Conservation (phyloP, 2,113 vertebrate genomes). For the Panthera leo region DNA sequence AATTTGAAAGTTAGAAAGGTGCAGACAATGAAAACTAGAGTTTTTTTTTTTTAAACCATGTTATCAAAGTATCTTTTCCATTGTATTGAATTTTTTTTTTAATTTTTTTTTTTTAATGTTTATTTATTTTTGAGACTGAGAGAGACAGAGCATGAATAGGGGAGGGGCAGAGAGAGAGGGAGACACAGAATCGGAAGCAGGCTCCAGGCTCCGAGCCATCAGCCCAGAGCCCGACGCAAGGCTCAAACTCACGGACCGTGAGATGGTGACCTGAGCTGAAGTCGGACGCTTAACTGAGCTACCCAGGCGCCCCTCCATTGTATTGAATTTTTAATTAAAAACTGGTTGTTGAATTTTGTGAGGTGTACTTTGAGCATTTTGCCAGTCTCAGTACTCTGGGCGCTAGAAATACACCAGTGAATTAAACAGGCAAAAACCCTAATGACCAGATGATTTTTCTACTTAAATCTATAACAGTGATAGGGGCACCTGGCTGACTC, state of each 20-base stretch:
- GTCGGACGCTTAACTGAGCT: too few species aligned
- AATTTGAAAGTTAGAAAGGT: not conserved
- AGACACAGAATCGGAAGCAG: too few species aligned
- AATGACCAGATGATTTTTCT: not conserved
- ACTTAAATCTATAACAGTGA: not conserved
- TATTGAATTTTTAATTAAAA: slow-evolving; percentile 29
- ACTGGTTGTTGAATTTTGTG: not conserved
- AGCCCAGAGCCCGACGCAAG: too few species aligned
- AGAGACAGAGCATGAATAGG: too few species aligned
- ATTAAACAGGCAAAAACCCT: not conserved
- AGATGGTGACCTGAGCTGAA: too few species aligned
- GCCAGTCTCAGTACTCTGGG: not conserved
- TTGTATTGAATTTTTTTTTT: not conserved
- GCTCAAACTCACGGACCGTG: too few species aligned
- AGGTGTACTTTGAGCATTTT: not conserved
- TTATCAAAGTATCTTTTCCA: not conserved
- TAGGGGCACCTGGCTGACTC: not conserved
- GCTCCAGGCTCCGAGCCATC: too few species aligned
- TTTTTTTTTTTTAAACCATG: not conserved
- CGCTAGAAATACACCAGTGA: not conserved
- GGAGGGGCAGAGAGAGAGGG: too few species aligned
- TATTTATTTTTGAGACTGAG: too few species aligned
- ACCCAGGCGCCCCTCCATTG: not conserved
- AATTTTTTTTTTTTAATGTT: too few species aligned
- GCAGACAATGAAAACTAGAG: not conserved